Conservation (phyloP, 2,888 invertebrate genomes). For the Phengaris alcon region DNA sequence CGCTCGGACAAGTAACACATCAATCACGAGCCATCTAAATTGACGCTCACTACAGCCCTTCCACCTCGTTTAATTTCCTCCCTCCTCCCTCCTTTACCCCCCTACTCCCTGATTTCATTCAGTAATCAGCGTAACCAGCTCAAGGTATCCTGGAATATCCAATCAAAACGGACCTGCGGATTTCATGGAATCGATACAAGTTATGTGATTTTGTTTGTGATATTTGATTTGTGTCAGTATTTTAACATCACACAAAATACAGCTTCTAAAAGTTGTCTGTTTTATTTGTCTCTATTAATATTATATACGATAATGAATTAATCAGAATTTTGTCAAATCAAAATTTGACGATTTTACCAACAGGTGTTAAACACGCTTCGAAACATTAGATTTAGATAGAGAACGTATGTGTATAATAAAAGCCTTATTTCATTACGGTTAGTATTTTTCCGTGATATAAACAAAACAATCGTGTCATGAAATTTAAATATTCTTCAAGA, state of each 20-base stretch:
- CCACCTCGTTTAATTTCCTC: conserved; percentile 38
- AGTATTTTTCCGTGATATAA: not conserved
- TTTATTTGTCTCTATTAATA: too few relatives aligned
- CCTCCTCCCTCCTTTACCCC: not conserved
- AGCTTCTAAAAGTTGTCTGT: too few relatives aligned
- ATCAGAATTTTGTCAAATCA: too few relatives aligned
- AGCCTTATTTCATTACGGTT: not conserved
- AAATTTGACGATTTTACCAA: not conserved
- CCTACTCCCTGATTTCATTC: conserved; percentile 30
- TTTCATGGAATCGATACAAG: conserved; percentile 17
- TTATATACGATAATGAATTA: too few relatives aligned
- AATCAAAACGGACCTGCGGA: conserved; percentile 7
- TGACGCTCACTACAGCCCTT: conserved; percentile 56
- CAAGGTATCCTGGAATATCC: conserved; percentile 34
- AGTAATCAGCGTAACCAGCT: conserved; percentile 52
- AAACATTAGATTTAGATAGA: too few relatives aligned
- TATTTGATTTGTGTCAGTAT: not conserved
- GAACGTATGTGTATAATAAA: not conserved
- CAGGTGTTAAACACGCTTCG: not conserved
- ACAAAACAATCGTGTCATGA: conserved; percentile 11
- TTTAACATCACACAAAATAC: too few relatives aligned
- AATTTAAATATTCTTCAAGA: conserved; percentile 16
- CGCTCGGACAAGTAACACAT: conserved; percentile 1
- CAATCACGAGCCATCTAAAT: conserved; percentile 49
- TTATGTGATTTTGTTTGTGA: conserved; percentile 9